Percentiles rank a stretch among this genome's conserved stretches.
These are phyloP conservation scores for Anagyrus pseudococci DNA, from an alignment of 2,888 invertebrate genomes.

Conservation along the genomic window DNA sequence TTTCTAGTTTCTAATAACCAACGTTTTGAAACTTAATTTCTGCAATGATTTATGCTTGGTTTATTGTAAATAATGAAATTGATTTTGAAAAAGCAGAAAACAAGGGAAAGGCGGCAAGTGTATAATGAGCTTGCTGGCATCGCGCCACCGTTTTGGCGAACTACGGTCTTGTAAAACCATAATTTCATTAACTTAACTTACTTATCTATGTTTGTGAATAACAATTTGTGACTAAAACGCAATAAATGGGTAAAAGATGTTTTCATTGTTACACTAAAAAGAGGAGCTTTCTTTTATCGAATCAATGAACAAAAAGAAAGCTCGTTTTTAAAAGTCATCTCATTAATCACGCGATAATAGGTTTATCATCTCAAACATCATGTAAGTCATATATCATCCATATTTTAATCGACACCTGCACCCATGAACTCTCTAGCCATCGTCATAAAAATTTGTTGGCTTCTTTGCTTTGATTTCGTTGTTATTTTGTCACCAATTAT, in stretches of 20 bases:
- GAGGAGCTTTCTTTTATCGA: not conserved
- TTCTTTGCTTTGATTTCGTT: conserved; percentile 2
- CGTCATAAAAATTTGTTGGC: conserved; percentile 1
- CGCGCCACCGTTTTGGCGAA: no score
- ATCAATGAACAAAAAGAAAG: conserved; percentile 7
- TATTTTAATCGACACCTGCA: not conserved
- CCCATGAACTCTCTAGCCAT: conserved; percentile 6
- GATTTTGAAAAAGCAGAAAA: no score
- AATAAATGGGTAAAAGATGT: not conserved
- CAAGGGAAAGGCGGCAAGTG: no score
- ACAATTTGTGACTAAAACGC: not conserved
- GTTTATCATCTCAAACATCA: conserved; percentile 22
- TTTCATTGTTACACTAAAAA: not conserved
- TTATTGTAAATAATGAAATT: no score
- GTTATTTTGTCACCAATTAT: conserved; percentile 7
- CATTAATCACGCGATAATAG: conserved; percentile 6
- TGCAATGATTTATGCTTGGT: no score
- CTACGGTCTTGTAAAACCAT: no score
- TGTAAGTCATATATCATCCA: conserved; percentile 29
- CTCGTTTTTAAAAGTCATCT: conserved; percentile 6
- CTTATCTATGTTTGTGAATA: not conserved
- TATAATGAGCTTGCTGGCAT: no score
- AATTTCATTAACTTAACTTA: not conserved
- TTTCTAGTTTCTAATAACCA: no score
- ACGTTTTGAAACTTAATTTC: no score